These are phyloP conservation scores for Leptestheria dahalacensis DNA, from an alignment of 1,140 invertebrate species.

Conservation along the genomic window DNA sequence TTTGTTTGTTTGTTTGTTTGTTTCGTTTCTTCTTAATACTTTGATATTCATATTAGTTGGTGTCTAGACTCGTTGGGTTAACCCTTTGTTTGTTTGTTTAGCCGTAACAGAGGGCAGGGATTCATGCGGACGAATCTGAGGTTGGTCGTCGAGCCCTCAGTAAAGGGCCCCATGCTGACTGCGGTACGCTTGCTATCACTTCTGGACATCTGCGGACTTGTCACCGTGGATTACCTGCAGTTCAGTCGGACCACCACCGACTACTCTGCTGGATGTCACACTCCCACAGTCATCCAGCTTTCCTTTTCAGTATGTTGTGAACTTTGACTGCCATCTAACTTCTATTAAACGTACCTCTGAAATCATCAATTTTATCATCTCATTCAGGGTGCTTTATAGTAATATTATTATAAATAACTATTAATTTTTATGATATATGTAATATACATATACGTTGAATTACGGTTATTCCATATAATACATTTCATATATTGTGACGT, in stretches of 20 bases:
- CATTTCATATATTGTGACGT: no score
- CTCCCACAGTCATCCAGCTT: neutral
- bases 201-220: neutral
- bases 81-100: neutral
- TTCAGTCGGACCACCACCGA: neutral
- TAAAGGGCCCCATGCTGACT: neutral
- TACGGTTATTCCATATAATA: no score
- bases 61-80: neutral
- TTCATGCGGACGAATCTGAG: neutral
- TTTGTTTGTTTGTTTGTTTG: no score
- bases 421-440: no score
- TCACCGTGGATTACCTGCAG: neutral
- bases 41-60: no score
- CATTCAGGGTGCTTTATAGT: no score
- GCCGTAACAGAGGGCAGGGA: neutral
- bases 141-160: no score
- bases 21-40: no score
- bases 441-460: no score
- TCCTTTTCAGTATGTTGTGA: neutral
- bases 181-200: neutral
- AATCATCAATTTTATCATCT: no score
- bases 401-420: no score
- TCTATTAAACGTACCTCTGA: no score
- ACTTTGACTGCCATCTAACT: neutral
- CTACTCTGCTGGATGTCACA: neutral